These are phyloP conservation scores for Squalus acanthias DNA, from an alignment of 2,797 vertebrate genomes.

Conservation along the genomic window DNA sequence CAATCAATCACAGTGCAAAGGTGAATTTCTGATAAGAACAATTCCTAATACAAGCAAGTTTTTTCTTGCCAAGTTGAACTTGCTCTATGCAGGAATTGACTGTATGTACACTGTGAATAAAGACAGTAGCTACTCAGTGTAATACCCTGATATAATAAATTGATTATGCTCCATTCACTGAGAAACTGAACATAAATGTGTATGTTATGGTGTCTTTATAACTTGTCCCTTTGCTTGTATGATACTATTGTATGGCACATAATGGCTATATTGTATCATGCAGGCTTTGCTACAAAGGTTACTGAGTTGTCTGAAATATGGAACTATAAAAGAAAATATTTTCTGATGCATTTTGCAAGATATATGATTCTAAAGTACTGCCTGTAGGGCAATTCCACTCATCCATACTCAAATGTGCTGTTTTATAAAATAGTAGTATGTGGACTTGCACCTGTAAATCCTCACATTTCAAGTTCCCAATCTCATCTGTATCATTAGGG, in stretches of 20 bases:
- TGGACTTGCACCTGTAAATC: neutral
- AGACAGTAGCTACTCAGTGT: neutral
- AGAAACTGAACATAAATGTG: neutral
- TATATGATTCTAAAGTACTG: neutral
- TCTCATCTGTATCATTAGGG: neutral
- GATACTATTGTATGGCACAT: neutral
- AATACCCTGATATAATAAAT: neutral
- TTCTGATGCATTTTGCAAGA: neutral
- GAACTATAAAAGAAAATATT: neutral
- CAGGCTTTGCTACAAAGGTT: conserved; percentile 3
- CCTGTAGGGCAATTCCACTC: neutral
- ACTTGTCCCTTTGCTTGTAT: neutral
- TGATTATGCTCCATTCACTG: neutral
- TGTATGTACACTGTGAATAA: neutral
- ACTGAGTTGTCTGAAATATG: neutral
- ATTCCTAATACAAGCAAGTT: neutral
- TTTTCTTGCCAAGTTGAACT: neutral
- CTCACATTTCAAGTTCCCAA: neutral
- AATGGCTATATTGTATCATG: neutral
- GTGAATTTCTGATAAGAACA: neutral
- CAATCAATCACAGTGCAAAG: neutral
- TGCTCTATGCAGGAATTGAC: neutral
- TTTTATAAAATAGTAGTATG: neutral
- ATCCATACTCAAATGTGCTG: too few species aligned
- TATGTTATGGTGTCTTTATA: neutral